Evolutionary conservation across 2,888 invertebrate genomes (phyloP), one percentile per base, ranked within the genome.

Genomic region (Temnothorax unifasciatus): DNA sequence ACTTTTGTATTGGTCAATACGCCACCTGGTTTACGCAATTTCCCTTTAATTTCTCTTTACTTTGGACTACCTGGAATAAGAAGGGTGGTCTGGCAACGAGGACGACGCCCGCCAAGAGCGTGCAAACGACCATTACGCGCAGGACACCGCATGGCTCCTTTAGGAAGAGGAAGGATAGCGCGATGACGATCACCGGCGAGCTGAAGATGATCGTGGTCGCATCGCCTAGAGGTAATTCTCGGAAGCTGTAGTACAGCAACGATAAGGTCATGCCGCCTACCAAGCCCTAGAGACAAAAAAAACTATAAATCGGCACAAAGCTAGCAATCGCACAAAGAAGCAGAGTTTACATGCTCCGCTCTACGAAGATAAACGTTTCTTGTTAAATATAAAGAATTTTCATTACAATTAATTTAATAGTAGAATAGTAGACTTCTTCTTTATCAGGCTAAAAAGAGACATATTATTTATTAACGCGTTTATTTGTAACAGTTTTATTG

Each of bases 161-260:
- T 1, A 95, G 91, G 82, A 95, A 93, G 25, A 95, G 76, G 86
- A 95, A 95, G 9, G 95, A 95, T 77, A 95, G 90, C 5, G 94
- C 93, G 87, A 95, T 95, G 3, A 95, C 95, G 52, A 95, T 95
- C 2, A 95, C 95, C 2, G 95, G 95, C 8, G 95, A 95, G 87
- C 95, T 95, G 90, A 95, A 95, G 87, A 95, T 95, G 54, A 95
- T 95, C 3, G 95, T 95, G 3, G 95, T 95, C n/a, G 95, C 95
- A 91, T 95, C 95, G 11, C 95, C 95, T 64, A 95, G 88, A n/a
- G 95, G 95, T 82, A 95, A 91, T 68, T 94, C 94, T 68, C 95
- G 92, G 88, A 95, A 95, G 71, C 95, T 95, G 85, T 95, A 95
- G 90, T 95, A 95, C 54, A 95, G 91, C 34, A 95, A 89, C 1